phyloP scores from a whole-genome alignment of 2,797 vertebrate genomes.

The Kryptopterus vitreolus region DNA sequence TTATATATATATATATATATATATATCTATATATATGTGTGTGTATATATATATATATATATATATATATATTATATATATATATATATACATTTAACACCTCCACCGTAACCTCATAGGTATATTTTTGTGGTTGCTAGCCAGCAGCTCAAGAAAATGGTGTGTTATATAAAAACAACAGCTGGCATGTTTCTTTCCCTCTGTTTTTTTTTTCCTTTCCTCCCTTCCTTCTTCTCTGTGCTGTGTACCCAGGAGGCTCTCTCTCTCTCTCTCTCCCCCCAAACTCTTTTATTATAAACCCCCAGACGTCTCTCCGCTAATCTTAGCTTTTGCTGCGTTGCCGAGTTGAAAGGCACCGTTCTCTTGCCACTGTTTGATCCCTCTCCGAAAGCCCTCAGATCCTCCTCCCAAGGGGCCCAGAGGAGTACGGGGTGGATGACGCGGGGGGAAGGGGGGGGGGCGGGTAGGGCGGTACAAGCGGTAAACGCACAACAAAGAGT shows the following conservation, averaged over 20 bases:
- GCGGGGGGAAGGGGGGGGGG: background rate
- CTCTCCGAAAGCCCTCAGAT: slow-evolving; percentile 43
- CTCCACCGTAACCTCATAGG: no score
- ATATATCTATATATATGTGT: no score
- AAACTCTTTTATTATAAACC: slow-evolving; percentile 42
- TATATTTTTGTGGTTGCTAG: background rate
- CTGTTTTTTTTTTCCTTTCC: slow-evolving; percentile 24
- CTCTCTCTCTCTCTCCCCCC: no score
- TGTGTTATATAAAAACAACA: slow-evolving; percentile 14
- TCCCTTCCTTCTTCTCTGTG: background rate
- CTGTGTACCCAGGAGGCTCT: slow-evolving; percentile 12
- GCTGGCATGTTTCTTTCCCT: slow-evolving; percentile 28
- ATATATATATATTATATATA: no score
- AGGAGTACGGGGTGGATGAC: slow-evolving; percentile 14
- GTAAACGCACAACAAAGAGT: slow-evolving; percentile 48
- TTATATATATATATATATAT: no score
- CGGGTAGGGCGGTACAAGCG: background rate
- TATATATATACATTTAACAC: no score
- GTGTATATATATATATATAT: no score
- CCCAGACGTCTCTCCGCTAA: slow-evolving; percentile 48
- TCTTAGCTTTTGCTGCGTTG: slow-evolving; percentile 42
- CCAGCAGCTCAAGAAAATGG: background rate
- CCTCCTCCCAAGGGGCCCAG: slow-evolving; percentile 39
- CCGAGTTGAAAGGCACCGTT: slow-evolving; percentile 45
- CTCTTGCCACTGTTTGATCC: slow-evolving; percentile 53